A percentile compares a stretch with the other conserved stretches of the same genome.
These are phyloP conservation scores for Bucorvus abyssinicus DNA, from an alignment of 2,797 vertebrate species.

Conservation along the genomic window DNA sequence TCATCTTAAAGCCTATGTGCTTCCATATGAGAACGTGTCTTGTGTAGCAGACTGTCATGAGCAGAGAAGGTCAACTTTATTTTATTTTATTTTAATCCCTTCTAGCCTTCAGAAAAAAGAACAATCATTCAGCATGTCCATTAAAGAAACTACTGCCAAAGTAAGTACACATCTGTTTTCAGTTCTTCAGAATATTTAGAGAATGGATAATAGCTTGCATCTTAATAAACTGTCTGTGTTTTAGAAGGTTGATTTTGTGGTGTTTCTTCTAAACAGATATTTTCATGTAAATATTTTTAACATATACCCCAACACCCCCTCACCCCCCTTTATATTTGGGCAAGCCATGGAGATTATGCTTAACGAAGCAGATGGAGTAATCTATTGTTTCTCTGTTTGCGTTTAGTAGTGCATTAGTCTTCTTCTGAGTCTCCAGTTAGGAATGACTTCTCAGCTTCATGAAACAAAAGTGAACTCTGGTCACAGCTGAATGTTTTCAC, in stretches of 20 bases:
- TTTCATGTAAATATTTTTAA: neutral
- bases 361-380: neutral
- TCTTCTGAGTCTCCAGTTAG: neutral
- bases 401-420: neutral
- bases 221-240: neutral
- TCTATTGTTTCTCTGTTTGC: neutral
- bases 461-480: neutral
- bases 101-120: slow-evolving; percentile 88
- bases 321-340: neutral
- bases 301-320: neutral
- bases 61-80: neutral
- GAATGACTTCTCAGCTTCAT: neutral
- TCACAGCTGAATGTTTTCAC: neutral
- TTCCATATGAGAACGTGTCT: neutral
- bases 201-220: neutral
- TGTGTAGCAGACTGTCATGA: neutral
- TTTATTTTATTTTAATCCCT: slow-evolving; percentile 49
- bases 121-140: slow-evolving; percentile 77
- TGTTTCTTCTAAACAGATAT: neutral
- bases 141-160: slow-evolving; percentile 86
- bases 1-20: neutral
- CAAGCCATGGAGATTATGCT: neutral
- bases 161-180: slow-evolving; percentile 74
- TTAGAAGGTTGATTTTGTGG: neutral
- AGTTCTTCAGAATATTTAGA: neutral